These are phyloP conservation scores for Pantherophis alleghaniensis DNA, from an alignment of 2,797 vertebrate species.

Conservation along the genomic window DNA sequence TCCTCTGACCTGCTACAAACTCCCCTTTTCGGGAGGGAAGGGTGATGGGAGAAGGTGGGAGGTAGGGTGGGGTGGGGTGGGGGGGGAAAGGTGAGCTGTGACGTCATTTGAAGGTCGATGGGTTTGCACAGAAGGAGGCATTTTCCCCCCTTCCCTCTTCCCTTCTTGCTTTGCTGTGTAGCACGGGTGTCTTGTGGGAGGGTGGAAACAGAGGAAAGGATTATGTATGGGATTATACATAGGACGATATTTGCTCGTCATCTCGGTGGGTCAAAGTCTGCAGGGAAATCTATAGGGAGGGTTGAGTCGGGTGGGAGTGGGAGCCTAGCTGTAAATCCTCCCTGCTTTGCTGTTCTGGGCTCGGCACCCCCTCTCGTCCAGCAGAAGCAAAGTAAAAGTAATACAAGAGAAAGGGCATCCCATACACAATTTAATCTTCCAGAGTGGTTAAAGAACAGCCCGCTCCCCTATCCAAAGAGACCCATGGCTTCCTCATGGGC, in stretches of 20 bases:
- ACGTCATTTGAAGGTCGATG: slow-evolving; percentile 30
- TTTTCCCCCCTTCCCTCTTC: fast-evolving
- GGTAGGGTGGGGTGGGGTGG: not conserved
- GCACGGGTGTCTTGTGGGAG: no score
- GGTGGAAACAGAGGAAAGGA: not conserved
- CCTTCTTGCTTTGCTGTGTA: not conserved
- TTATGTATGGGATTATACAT: not conserved
- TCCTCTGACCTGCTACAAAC: not conserved
- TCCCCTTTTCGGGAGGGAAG: not conserved
- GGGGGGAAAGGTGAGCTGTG: slow-evolving; percentile 11
- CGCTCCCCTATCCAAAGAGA: no score
- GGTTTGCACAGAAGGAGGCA: not conserved
- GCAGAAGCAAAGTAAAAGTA: not conserved
- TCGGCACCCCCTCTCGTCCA: not conserved
- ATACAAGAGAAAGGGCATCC: not conserved
- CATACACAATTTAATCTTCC: not conserved
- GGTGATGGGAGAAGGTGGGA: not conserved
- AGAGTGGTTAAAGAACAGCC: not conserved
- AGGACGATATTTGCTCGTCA: not conserved
- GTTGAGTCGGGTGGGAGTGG: not conserved
- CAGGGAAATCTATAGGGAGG: not conserved
- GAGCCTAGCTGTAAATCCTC: not conserved
- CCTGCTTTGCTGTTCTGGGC: not conserved
- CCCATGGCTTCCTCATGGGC: not conserved
- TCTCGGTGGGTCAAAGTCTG: not conserved